These are phyloP conservation scores for Falco rusticolus DNA, from an alignment of 2,797 vertebrate genomes.

Conservation along the genomic window DNA sequence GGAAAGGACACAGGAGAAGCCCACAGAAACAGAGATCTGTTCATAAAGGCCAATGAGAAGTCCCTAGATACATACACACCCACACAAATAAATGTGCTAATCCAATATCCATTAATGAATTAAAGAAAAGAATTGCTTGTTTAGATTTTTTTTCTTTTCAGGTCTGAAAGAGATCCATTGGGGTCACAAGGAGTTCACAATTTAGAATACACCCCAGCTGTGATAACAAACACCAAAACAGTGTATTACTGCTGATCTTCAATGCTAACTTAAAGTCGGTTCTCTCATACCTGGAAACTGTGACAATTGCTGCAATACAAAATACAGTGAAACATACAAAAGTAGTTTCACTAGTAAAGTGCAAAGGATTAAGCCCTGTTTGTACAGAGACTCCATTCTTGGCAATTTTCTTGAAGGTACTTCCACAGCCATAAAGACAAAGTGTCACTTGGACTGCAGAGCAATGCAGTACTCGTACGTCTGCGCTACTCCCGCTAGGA, in stretches of 20 bases:
- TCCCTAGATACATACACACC: neutral
- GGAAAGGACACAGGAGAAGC: neutral
- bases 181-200: neutral
- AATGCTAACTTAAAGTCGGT: neutral
- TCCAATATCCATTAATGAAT: neutral
- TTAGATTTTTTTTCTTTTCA: neutral
- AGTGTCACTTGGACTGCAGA: conserved; percentile 22
- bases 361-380: neutral
- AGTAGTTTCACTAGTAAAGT: neutral
- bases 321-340: neutral
- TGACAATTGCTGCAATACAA: neutral
- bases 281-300: neutral
- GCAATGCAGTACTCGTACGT: conserved; percentile 10
- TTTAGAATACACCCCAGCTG: neutral
- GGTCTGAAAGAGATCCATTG: neutral
- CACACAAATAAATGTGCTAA: neutral
- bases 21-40: neutral
- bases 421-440: neutral
- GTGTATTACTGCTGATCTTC: neutral
- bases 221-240: neutral
- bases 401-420: neutral
- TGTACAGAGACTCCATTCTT: accelerated
- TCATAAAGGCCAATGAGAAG: neutral
- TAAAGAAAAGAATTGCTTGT: neutral
- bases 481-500: neutral